A percentile compares a stretch with the other conserved stretches of the same genome.
phyloP scores from a whole-genome alignment of 1,140 invertebrate species.

The Drosophila lacteicornis region DNA sequence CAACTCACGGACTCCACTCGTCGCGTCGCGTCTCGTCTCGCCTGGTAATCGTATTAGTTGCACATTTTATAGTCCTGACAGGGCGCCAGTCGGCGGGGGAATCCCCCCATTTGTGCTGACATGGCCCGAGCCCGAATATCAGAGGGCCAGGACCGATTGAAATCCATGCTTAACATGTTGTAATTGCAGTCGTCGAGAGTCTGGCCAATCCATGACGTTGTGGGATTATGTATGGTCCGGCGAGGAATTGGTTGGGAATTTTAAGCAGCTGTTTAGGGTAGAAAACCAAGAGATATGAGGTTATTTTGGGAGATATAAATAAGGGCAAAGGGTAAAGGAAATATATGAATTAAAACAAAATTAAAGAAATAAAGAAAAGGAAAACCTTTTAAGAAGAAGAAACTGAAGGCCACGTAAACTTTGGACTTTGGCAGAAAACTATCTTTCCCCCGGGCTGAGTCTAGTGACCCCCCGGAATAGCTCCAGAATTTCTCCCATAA shows the following conservation, averaged over 20 bases:
- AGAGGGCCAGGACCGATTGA: slow-evolving; percentile 24
- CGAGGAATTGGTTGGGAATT: slow-evolving; percentile 17
- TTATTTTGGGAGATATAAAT: neutral
- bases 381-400: neutral
- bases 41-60: slow-evolving; percentile 79
- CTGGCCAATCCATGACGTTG: slow-evolving; percentile 18
- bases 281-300: neutral
- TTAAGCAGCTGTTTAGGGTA: slow-evolving; percentile 5
- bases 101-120: slow-evolving; percentile 29
- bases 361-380: neutral
- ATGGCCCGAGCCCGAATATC: slow-evolving; percentile 22
- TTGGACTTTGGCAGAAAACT: neutral
- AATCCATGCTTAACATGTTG: slow-evolving; percentile 58
- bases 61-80: slow-evolving; percentile 74
- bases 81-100: slow-evolving; percentile 22
- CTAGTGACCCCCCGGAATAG: neutral
- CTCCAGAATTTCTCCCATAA: neutral
- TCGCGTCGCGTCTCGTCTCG: slow-evolving; percentile 23
- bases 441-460: too few relatives aligned
- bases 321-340: neutral
- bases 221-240: slow-evolving; percentile 23
- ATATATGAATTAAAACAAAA: neutral
- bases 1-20: slow-evolving; percentile 37
- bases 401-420: neutral
- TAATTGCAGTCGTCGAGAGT: slow-evolving; percentile 61